A percentile compares a stretch with the other conserved stretches of the same genome.
Evolutionary conservation across 1,140 invertebrate genomes (phyloP).

Genomic region (Apis laboriosa): DNA sequence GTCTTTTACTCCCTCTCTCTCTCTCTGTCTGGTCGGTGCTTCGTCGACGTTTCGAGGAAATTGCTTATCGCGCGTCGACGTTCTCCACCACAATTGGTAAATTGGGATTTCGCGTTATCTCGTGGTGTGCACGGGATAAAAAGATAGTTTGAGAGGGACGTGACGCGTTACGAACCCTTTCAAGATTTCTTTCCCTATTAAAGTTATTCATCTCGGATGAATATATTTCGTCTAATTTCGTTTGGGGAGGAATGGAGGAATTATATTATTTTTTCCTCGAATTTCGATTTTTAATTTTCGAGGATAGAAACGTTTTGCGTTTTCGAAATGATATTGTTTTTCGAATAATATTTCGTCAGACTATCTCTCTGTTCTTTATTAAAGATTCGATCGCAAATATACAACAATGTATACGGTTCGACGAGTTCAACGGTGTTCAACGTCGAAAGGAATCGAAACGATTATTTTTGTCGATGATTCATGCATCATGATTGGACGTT

Average conservation of each 20-base stretch:
- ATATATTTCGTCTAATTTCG: no score
- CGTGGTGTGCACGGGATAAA: no score
- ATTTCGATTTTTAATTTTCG: no score
- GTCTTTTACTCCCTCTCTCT: no score
- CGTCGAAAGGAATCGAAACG: neutral
- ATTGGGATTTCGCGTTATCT: neutral
- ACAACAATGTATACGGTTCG: neutral
- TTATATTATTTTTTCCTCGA: no score
- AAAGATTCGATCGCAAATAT: neutral
- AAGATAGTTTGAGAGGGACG: no score
- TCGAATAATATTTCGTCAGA: neutral
- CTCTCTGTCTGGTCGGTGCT: neutral
- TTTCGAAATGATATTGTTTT: no score
- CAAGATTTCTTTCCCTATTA: no score
- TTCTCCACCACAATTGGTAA: neutral
- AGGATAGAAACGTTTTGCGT: no score
- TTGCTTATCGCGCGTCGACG: neutral
- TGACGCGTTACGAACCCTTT: no score
- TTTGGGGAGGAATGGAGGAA: no score
- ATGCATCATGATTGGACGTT: neutral
- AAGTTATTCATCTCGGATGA: no score
- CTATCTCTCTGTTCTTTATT: neutral
- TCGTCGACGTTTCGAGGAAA: neutral
- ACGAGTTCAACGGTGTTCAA: neutral
- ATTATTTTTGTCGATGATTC: neutral